Evolutionary conservation across 2,888 invertebrate species (phyloP), one percentile per base, ranked within the genome.

Genomic region (Agonopterix arenella): DNA sequence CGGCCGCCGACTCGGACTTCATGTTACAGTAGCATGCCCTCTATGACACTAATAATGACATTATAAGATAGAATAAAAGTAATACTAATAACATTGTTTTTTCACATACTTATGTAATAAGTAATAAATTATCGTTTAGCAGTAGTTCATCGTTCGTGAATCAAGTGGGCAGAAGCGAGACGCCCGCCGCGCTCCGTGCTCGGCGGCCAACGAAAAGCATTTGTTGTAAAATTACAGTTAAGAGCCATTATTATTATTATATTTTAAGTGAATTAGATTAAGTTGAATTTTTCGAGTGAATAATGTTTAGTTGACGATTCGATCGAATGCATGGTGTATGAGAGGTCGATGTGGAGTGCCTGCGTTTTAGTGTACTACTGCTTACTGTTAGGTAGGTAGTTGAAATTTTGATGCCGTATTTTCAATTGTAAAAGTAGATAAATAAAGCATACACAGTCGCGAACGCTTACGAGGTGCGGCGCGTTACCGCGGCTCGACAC

Each of bases 361-460:
- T 85, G 89, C 76, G 80, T 79, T 77, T 72, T 84, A 85, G 85
- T 76, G 80, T 83, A 86, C 85, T 84, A 83, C 88, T 80, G 89
- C 89, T 89, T 88, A 89, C 85, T 85, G 85, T 88, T 89, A 88
- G 89, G 89, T 89, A 88, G 88, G 88, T 88, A 86, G 86, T 86
- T 86, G 84, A 80, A 84, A 85, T 88, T 86, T 85, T 80, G 83
- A 86, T 73, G 83, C 83, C 83, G 82, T 83, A 85, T 85, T 85
- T 84, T 84, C 71, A 80, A 85, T 83, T 79, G 84, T 85, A 85
- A 78, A 71, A 62, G 86, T 86, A 88, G 85, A 73, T 76, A 76
- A 77, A 28, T 73, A 76, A 80, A 78, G 84, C 84, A 81, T 79
- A 74, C 78, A 80, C 78, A 70, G 80, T 76, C 80, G 83, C 83